Percentiles rank a stretch among this genome's conserved stretches.
Evolutionary conservation across 1,140 invertebrate species (phyloP).

Genomic region (Drosophila pachea): DNA sequence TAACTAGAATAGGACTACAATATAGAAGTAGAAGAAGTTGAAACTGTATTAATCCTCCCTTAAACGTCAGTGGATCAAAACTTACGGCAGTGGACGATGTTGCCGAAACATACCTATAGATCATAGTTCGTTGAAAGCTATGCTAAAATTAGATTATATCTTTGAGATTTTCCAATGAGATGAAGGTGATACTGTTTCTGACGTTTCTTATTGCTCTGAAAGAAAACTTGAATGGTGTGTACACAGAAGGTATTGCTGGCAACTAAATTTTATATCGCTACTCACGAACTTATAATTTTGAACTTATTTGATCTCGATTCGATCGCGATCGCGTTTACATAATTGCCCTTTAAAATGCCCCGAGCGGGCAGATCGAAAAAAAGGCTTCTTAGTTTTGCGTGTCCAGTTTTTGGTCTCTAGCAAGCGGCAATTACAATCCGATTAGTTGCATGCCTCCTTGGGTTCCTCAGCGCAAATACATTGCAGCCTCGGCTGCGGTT

Average conservation of each 20-base stretch:
- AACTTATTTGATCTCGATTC: constrained; percentile 60
- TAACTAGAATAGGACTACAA: no score
- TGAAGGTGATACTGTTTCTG: no score
- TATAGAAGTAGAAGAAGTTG: no score
- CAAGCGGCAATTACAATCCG: constrained; percentile 72
- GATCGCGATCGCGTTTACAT: constrained; percentile 64
- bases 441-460: constrained; percentile 62
- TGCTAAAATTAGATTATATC: no score
- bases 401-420: constrained; percentile 50
- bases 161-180: no score
- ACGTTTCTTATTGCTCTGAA: no score
- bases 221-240: background rate
- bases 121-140: no score
- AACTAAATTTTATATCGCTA: background rate
- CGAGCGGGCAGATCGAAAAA: constrained; percentile 19
- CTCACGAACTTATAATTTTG: constrained; percentile 5
- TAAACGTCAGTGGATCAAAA: no score
- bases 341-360: constrained; percentile 59
- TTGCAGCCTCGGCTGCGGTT: constrained; percentile 4
- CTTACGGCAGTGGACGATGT: no score
- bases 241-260: background rate
- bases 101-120: no score
- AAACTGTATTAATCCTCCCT: no score
- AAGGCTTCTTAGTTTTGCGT: constrained; percentile 53
- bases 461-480: constrained; percentile 28